phyloP scores from a whole-genome alignment of 2,113 vertebrate genomes.

The Rhodinocichla rosea region DNA sequence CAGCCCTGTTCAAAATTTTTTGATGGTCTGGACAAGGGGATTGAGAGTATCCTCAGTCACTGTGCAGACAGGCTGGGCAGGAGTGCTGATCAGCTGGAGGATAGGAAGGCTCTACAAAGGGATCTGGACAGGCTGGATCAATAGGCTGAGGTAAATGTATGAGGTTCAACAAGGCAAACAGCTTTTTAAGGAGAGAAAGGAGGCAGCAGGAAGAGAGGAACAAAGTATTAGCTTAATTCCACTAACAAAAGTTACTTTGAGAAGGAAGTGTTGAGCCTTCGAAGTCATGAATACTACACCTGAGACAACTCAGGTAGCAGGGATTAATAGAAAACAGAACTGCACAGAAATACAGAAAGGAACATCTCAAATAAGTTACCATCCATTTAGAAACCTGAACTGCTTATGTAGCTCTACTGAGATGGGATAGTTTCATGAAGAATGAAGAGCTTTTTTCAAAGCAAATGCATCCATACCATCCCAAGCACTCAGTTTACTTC shows the following conservation, averaged over 20 bases:
- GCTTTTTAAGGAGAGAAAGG: not conserved
- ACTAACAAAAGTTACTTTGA: not conserved
- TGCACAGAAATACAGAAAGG: not conserved
- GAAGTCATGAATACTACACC: not conserved
- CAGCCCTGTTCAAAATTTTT: not conserved
- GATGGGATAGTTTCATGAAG: not conserved
- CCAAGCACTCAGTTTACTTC: not conserved
- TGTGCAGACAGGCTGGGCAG: accelerated
- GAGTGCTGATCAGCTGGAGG: not conserved
- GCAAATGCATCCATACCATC: not conserved
- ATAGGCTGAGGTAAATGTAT: accelerated
- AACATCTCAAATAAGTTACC: not conserved
- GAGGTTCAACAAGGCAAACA: not conserved
- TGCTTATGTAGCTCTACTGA: not conserved
- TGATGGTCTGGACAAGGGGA: not conserved
- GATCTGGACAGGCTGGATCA: not conserved
- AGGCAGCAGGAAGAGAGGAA: not conserved
- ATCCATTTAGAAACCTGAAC: not conserved
- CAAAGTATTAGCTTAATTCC: not conserved
- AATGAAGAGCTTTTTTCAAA: not conserved
- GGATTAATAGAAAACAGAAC: not conserved
- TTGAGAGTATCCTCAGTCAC: accelerated
- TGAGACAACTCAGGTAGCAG: not conserved
- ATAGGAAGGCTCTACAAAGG: not conserved
- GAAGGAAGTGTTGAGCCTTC: too few species aligned